Base-by-base conservation (phyloP, 2,797 vertebrate genomes). In the Rhadinocentrus ornatus region DNA sequence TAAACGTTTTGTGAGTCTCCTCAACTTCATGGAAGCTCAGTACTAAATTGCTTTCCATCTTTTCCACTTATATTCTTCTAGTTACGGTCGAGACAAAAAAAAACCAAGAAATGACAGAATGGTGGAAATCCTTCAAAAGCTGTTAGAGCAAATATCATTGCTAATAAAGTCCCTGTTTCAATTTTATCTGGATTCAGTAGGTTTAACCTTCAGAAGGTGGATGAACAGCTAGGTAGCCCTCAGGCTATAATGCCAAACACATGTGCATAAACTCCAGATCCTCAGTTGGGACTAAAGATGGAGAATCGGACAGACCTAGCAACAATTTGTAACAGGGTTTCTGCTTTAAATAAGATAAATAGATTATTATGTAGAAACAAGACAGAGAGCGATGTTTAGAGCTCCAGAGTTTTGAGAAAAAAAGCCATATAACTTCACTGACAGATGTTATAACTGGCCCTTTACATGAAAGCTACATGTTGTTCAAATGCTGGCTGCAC, bases 401-500 rank as follows among this genome's bases (percentile, higher is more conserved):
- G 57, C 71, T 60, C 15, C 27, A 39, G 35, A 61, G 68, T 77
- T 58, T 41, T 67, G 71, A 44, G 66, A 34, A 26, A 59, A n/a
- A 79, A 56, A 26, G 66, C 71, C 66, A 66, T 71, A 72, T 84
- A 62, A 80, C 84, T 91, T 88, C 92, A 91, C 84, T 89, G 90
- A 90, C 88, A 86, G 83, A 73, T 84, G 87, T 88, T 84, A 86
- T 71, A 79, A 85, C 84, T 82, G 68, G 88, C 71, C 71, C 74
- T 80, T 39, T 77, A 64, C 82, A 92, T 92, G 74, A 89, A 91
- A 88, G 77, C 68, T 75, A 31, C 26, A 77, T 73, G 73, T 79
- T 92, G 82, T 59, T 86, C 66, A 85, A 85, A 87, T 84, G 84
- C 72, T 87, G 88, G 88, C 79, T 90, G 80, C 85, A 90, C 81